Evolutionary conservation across 2,113 vertebrate genomes (phyloP).

Genomic region (Plotosus lineatus): DNA sequence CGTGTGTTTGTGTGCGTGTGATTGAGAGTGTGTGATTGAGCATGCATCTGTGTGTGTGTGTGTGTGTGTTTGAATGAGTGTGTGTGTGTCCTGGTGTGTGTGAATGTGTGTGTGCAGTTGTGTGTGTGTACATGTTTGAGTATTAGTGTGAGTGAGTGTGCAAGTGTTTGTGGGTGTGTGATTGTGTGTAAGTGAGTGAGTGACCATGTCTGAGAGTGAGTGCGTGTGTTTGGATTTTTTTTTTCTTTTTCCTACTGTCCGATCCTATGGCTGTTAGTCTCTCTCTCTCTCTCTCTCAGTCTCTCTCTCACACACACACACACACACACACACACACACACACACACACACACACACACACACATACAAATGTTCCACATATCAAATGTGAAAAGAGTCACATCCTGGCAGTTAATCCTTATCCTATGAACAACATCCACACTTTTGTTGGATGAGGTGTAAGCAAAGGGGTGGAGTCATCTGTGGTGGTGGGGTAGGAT

Average conservation of each 20-base stretch:
- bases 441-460: not conserved
- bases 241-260: not conserved
- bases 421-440: not conserved
- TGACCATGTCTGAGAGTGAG: not conserved
- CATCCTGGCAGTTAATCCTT: not conserved
- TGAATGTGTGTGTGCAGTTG: not conserved
- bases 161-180: not conserved
- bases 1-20: not conserved
- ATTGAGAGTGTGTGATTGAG: too few species aligned
- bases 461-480: not conserved
- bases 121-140: not conserved
- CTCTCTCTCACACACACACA: not conserved
- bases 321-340: not conserved
- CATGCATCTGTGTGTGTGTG: too few species aligned
- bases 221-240: not conserved
- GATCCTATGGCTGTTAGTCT: not conserved
- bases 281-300: not conserved
- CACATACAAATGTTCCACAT: not conserved
- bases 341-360: slow-evolving; percentile 2
- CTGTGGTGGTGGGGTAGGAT: not conserved
- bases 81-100: too few species aligned
- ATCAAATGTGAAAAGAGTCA: not conserved
- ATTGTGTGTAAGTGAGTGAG: too few species aligned
- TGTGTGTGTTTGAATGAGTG: not conserved
- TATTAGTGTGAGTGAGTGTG: too few species aligned